Evolutionary conservation across 2,113 vertebrate species (phyloP).

Genomic region (Morone chrysops): DNA sequence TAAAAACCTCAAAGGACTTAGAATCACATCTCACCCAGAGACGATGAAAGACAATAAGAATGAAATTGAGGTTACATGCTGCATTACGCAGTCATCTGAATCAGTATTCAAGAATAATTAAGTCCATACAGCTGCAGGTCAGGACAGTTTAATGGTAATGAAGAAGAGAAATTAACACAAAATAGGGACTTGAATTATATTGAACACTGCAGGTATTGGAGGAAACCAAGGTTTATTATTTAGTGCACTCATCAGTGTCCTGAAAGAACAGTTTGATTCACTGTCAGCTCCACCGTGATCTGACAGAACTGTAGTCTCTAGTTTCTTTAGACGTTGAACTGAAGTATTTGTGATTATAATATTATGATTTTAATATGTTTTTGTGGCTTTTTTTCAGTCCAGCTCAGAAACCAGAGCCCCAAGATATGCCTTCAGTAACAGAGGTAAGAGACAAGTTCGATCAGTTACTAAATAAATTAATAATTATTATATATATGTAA

Average conservation of each 20-base stretch:
- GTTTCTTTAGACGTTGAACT: neutral
- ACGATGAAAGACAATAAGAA: no score
- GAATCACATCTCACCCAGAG: no score
- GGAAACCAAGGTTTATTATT: neutral
- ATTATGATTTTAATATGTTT: conserved; percentile 10
- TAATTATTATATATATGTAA: no score
- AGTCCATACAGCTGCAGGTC: neutral
- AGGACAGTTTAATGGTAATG: neutral
- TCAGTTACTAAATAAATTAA: neutral
- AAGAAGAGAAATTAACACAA: neutral
- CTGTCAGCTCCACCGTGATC: neutral
- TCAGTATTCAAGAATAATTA: neutral
- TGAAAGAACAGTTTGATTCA: neutral
- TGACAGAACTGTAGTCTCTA: neutral
- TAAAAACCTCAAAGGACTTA: neutral
- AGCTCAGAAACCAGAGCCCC: conserved; percentile 37
- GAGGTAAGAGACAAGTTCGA: conserved; percentile 57
- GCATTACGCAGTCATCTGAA: neutral
- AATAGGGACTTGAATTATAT: neutral
- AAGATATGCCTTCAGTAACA: neutral
- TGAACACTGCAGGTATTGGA: neutral
- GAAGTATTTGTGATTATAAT: neutral
- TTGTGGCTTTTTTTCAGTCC: conserved; percentile 50
- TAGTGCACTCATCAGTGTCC: neutral
- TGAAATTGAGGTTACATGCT: no score